phyloP scores from a whole-genome alignment of 2,888 invertebrate species.

The Conchocele bisecta region DNA sequence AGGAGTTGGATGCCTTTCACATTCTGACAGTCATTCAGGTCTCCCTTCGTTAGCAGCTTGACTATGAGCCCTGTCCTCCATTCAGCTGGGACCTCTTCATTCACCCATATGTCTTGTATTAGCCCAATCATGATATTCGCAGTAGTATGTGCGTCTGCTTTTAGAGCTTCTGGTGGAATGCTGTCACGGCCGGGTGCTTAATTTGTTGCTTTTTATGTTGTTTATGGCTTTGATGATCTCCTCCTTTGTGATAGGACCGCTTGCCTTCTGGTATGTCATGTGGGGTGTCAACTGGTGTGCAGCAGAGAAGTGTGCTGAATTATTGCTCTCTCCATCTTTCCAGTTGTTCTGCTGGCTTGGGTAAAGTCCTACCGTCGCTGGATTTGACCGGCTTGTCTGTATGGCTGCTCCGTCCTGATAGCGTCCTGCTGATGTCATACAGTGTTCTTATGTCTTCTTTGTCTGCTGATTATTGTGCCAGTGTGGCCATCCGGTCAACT shows the following conservation, averaged over 20 bases:
- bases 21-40: conserved; percentile 12
- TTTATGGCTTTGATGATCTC: conserved; percentile 3
- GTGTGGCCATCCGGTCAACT: background rate
- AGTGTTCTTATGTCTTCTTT: too few species aligned
- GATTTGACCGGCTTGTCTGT: background rate
- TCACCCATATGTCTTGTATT: background rate
- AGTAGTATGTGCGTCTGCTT: too few species aligned
- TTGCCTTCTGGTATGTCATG: too few species aligned
- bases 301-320: too few species aligned
- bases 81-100: conserved; percentile 8
- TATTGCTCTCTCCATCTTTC: too few species aligned
- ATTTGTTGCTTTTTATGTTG: conserved; percentile 13
- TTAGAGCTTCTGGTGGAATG: conserved; percentile 22
- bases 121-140: too few species aligned
- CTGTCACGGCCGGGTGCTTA: conserved; percentile 17
- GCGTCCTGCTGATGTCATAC: background rate
- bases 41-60: conserved; percentile 1
- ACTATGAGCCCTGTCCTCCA: background rate
- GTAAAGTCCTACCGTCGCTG: background rate
- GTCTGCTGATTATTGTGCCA: background rate
- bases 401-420: background rate
- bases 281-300: too few species aligned
- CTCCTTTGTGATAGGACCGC: conserved; percentile 6
- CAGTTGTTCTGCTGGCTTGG: conserved; percentile 11
- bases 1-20: conserved; percentile 8